Evolutionary conservation across 2,797 vertebrate species (phyloP), one percentile per base, ranked within the genome.

Genomic region (Hydrolagus colliei): DNA sequence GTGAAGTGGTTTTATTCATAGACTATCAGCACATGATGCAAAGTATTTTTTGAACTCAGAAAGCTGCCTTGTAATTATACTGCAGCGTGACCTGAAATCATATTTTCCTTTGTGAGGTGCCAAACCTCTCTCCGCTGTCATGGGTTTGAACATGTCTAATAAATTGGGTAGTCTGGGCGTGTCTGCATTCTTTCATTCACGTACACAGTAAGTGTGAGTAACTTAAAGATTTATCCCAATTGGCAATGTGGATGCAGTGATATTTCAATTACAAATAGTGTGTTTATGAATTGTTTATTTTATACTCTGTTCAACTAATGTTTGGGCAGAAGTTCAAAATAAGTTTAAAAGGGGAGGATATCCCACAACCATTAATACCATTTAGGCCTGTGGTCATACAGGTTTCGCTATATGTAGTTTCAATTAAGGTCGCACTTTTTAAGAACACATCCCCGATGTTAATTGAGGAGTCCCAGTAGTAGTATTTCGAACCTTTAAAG

Each of bases 151-250:
- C 79, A 71, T n/a, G 79, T 71, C 41, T 14, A 10, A 4, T 84
- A 27, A 6, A 41, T 84, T 35, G 18, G 32, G 41, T 71, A 71
- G 65, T 2, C 10, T 71, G 65, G 79, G 32, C n/a, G 62, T 27
- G n/a, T n/a, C 16, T 41, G 52, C 75, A 77, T 77, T 77, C 75
- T 77, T 77, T 61, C 75, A 77, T 59, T 77, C 59, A 4, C n/a
- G 2, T 84, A 20, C 65, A 41, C 14, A 84, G 63, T n/a, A 5
- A 35, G 67, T 5, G 41, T 52, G 65, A 63, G 20, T 20, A 16
- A 82, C 20, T 65, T 18, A 82, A 84, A 1, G 32, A 71, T 68
- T 82, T 82, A 68, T 68, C 71, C 9, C 10, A 67, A 82, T 82
- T 68, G 16, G 79, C 32, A 52, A 52, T 0, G 41, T 52, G 41